Evolutionary conservation across 2,113 vertebrate genomes (phyloP), one percentile per base, ranked within the genome.

Genomic region (Pelecanoides urinatrix): DNA sequence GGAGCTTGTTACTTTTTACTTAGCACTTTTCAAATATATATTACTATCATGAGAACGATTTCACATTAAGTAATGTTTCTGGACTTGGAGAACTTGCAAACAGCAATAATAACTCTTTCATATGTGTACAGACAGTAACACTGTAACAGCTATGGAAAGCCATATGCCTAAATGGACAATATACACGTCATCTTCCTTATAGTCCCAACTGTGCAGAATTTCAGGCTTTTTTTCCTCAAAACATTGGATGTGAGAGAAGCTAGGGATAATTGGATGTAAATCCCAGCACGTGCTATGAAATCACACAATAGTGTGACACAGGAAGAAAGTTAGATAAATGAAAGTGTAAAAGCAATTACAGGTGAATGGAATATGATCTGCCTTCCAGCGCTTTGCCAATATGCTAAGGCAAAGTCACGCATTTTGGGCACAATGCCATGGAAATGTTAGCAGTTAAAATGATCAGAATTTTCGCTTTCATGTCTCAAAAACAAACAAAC

Each of bases 381-480:
- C 25, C 16, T 67, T 55, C 34, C 21, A 71, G 56, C 11, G 27
- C 22, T 68, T 89, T 63, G 15, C 20, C 22, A 70, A 26, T 4
- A 66, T 0, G 0, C 1, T 55, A 61, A 73, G 17, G 32, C 9
- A 70, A 22, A 40, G 32, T 59, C n/a, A 42, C 1, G 3, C 10
- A 20, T 92, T 75, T 92, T 55, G n/a, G 50, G 40, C 18, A 68
- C 30, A 63, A 72, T 32, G 14, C 11, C 20, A 32, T 23, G 17
- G 30, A 56, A 65, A 58, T 71, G 53, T 62, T 61, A 73, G 42
- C 32, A 49, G 47, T 58, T 56, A 72, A 75, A 72, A 72, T 56
- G 2, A 14, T 88, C 16, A 65, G 11, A 75, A 79, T 58, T 66
- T 93, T 83, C 18, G 49, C 30, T 76, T 94, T 73, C 15, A 14